Base-by-base conservation (phyloP, 2,113 vertebrate species). In the Vulpes lagopus region DNA sequence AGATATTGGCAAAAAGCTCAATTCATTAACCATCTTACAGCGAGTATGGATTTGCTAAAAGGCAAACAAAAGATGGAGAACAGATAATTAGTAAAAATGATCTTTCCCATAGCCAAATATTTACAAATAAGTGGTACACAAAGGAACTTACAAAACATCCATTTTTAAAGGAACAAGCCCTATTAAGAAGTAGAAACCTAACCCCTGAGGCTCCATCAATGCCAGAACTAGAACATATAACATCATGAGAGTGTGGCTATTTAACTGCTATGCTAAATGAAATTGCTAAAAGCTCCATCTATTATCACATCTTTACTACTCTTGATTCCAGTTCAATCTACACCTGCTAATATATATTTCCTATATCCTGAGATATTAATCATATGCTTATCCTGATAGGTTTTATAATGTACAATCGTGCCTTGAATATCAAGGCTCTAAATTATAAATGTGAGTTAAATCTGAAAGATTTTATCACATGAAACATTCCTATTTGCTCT, bases 91-190 rank as follows among this genome's bases (percentile, higher is more conserved):
- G 49, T 79, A 65, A 84, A 96, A 78, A 90, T 17, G 67, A 88
- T 35, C 51, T 64, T 94, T 55, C 53, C 55, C 81, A 3, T 73
- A 91, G 93, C 92, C 84, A 91, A 96, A 78, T 71, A 95, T 92
- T 96, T 94, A 67, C 15, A 89, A 94, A 95, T 76, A 96, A 53
- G 81, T 71, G 12, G 25, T 57, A 67, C 19, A 51, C 60, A 67
- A 91, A 96, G 43, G 16, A 89, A 59, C 4, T 38, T 55, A 91
- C 1, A 81, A 94, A 91, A 53, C 16, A 76, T 23, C 57, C 49
- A 85, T 69, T 62, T 67, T 92, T 60, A 65, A 90, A 87, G 74
- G 32, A 82, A 67, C 9, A 79, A 60, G 3, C 17, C 11, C n/a
- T 73, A 30, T 8, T 30, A 22, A 35, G 8, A 67, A 71, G 32